These are phyloP conservation scores for Brachionus rotundiformis DNA, from an alignment of 1,140 invertebrate species.

Conservation along the genomic window DNA sequence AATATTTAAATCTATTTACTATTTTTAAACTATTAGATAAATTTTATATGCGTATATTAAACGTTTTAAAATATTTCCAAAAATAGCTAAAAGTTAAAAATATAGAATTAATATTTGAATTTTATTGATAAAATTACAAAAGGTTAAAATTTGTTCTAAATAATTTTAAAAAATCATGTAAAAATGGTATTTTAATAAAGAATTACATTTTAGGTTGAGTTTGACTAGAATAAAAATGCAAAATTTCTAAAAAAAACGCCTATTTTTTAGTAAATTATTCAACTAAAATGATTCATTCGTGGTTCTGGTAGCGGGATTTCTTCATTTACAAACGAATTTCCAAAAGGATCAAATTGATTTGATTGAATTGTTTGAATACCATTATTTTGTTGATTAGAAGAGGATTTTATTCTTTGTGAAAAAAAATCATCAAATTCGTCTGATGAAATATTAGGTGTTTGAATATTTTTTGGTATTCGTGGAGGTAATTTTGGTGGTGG, in stretches of 20 bases:
- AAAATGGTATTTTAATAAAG: neutral
- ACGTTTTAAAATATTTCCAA: too few species aligned
- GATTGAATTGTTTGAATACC: neutral
- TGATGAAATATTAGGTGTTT: neutral
- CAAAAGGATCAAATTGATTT: slow-evolving; percentile 31
- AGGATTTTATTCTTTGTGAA: neutral
- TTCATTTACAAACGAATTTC: neutral
- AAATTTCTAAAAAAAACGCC: neutral
- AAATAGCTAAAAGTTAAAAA: too few species aligned
- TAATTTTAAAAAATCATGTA: neutral
- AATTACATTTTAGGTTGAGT: neutral
- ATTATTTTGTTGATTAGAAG: neutral
- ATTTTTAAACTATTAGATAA: too few species aligned
- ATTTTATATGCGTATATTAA: too few species aligned
- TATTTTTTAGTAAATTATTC: neutral
- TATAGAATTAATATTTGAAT: too few species aligned
- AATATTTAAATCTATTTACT: too few species aligned
- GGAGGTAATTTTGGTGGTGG: slow-evolving; percentile 37
- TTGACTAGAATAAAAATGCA: neutral
- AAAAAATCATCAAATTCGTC: slow-evolving; percentile 19
- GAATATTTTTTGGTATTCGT: neutral
- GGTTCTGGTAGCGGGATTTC: slow-evolving; percentile 7
- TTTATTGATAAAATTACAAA: neutral
- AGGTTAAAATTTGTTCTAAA: neutral
- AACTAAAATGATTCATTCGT: slow-evolving; percentile 46